A percentile compares a stretch with the other conserved stretches of the same genome.
Evolutionary conservation across 2,797 vertebrate genomes (phyloP).

Genomic region (Aplochiton taeniatus): DNA sequence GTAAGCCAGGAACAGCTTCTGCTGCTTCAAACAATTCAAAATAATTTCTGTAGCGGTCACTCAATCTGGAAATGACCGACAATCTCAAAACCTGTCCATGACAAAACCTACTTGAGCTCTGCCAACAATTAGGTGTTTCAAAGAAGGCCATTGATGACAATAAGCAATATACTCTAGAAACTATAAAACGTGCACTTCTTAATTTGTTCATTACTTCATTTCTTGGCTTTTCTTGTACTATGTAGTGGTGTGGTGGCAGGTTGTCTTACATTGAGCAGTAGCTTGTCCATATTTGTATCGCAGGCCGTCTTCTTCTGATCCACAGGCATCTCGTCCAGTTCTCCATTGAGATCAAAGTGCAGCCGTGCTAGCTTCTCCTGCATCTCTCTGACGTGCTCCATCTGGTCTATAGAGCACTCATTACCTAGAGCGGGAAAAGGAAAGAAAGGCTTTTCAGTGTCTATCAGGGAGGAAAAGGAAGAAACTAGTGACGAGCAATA

Average conservation of each 20-base stretch:
- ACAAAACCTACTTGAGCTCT: too few species aligned
- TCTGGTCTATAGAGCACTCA: slow-evolving; percentile 96
- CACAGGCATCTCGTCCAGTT: slow-evolving; percentile 92
- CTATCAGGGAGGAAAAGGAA: not conserved
- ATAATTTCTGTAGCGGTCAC: too few species aligned
- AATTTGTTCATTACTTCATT: too few species aligned
- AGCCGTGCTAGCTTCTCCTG: slow-evolving; percentile 96
- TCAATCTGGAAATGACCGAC: too few species aligned
- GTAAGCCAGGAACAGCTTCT: too few species aligned
- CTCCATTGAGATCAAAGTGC: slow-evolving; percentile 93
- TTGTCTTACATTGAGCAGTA: slow-evolving; percentile 88
- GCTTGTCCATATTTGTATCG: slow-evolving; percentile 92
- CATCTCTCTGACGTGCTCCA: slow-evolving; percentile 97
- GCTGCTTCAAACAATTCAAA: too few species aligned
- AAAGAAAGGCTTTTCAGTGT: not conserved
- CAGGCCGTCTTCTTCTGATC: slow-evolving; percentile 88
- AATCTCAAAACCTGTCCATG: too few species aligned
- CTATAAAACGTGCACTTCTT: too few species aligned
- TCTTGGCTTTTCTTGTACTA: too few species aligned
- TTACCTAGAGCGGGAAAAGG: slow-evolving; percentile 77
- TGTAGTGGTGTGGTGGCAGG: not conserved
- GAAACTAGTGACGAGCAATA: not conserved
- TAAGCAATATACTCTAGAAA: too few species aligned
- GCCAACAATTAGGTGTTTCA: too few species aligned
- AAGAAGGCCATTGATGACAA: too few species aligned